phyloP scores from a whole-genome alignment of 2,888 invertebrate genomes.

The Sturmia bella region DNA sequence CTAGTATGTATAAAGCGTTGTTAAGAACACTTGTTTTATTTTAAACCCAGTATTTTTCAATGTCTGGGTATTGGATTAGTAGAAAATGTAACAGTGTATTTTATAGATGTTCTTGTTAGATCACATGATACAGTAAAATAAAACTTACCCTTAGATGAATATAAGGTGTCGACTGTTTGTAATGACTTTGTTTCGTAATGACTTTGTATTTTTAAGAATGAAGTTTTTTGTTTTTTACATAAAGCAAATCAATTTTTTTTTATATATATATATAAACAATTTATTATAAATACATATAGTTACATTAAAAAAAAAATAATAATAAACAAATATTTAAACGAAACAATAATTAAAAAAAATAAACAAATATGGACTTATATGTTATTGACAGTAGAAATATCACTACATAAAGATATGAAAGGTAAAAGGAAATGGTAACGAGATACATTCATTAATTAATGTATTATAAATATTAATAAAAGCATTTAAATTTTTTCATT shows the following conservation, averaged over 20 bases:
- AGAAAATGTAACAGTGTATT: conserved; percentile 25
- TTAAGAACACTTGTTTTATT: neutral
- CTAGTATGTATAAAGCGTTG: neutral
- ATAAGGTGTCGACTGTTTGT: conserved; percentile 48
- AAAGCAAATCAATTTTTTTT: conserved; percentile 35
- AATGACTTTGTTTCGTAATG: conserved; percentile 12
- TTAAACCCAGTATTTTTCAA: neutral
- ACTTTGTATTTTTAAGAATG: conserved; percentile 22
- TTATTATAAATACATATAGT: conserved; percentile 63
- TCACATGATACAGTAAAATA: conserved; percentile 31
- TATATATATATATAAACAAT: conserved; percentile 62
- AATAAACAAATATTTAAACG: conserved; percentile 28
- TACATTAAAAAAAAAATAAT: conserved; percentile 50
- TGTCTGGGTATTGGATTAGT: conserved; percentile 13
- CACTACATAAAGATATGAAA: conserved; percentile 57
- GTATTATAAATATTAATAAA: conserved; percentile 8
- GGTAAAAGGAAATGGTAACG: conserved; percentile 30
- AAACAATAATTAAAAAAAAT: conserved; percentile 46
- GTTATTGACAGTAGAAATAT: conserved; percentile 69
- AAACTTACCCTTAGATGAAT: conserved; percentile 63
- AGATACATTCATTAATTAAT: conserved; percentile 16
- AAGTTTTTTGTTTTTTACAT: conserved; percentile 45
- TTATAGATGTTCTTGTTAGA: conserved; percentile 9
- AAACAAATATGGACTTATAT: conserved; percentile 58
- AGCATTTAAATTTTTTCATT: conserved; percentile 13